Conservation (phyloP, 2,888 invertebrate genomes). For the Drosophila multiciliata region DNA sequence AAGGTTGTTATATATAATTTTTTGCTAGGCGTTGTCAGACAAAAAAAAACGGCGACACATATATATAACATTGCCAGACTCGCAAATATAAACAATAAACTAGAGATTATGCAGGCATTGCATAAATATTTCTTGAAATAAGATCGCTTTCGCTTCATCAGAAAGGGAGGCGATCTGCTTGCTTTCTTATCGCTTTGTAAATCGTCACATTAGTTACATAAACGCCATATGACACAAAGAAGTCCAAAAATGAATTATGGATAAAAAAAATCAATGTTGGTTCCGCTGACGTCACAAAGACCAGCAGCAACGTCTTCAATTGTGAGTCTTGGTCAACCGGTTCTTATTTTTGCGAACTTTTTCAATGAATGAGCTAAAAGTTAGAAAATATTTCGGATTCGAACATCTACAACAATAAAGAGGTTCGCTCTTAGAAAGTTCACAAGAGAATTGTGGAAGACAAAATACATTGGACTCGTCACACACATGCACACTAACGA, state of each 20-base stretch:
- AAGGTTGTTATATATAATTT: neutral
- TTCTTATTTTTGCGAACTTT: conserved; percentile 12
- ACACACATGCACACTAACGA: conserved; percentile 18
- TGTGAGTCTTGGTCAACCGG: conserved; percentile 23
- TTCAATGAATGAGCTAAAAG: conserved; percentile 39
- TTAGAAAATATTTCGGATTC: conserved; percentile 5
- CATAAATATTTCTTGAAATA: conserved; percentile 10
- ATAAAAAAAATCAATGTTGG: conserved; percentile 40
- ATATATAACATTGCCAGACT: conserved; percentile 1
- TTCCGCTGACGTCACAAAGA: conserved; percentile 62
- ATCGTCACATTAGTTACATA: neutral
- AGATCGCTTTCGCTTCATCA: conserved; percentile 36
- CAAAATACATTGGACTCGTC: conserved; percentile 4
- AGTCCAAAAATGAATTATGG: conserved; percentile 35
- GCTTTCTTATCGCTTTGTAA: conserved; percentile 37
- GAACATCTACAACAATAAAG: conserved; percentile 24
- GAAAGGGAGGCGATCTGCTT: conserved; percentile 18
- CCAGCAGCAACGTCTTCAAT: conserved; percentile 11
- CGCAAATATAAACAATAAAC: conserved; percentile 3
- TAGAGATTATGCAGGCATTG: neutral
- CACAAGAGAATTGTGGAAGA: conserved; percentile 26
- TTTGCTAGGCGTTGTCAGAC: conserved; percentile 2
- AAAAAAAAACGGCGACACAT: neutral
- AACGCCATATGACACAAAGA: conserved; percentile 53
- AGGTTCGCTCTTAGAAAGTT: conserved; percentile 16